Conservation (phyloP, 2,797 vertebrate species). For the Hypotaenidia okinawae region DNA sequence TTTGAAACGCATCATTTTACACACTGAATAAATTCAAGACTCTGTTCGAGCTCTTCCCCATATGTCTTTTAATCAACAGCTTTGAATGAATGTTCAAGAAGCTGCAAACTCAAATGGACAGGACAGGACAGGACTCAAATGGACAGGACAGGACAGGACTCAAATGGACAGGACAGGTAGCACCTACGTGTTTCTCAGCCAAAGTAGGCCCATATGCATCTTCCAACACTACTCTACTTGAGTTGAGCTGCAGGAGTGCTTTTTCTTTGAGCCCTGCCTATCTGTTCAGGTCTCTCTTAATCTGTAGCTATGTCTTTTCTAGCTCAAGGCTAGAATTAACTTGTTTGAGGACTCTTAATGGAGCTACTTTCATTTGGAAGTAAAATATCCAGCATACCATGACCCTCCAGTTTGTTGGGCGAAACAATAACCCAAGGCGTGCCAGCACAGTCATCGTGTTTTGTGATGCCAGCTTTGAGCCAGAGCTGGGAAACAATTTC, state of each 20-base stretch:
- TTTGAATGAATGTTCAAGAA: background rate
- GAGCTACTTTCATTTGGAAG: background rate
- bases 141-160: too few species aligned
- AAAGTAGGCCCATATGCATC: fast-evolving
- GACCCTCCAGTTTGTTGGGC: background rate
- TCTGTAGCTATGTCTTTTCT: background rate
- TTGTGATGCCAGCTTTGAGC: background rate
- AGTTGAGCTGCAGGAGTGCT: background rate
- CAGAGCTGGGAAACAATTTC: background rate
- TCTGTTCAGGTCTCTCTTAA: background rate
- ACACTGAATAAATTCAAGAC: background rate
- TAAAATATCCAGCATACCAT: fast-evolving
- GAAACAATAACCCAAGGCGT: background rate
- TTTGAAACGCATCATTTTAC: background rate
- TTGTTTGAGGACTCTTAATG: background rate
- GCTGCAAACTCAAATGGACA: background rate
- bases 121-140: background rate
- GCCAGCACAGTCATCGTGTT: fast-evolving
- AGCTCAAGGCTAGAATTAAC: background rate
- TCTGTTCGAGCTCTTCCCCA: too few species aligned
- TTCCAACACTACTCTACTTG: background rate
- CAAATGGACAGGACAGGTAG: too few species aligned
- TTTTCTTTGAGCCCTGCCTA: background rate
- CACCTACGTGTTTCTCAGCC: background rate
- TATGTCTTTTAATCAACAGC: background rate